Evolutionary conservation across 2,113 vertebrate species (phyloP).

Genomic region (Petroica traversi): DNA sequence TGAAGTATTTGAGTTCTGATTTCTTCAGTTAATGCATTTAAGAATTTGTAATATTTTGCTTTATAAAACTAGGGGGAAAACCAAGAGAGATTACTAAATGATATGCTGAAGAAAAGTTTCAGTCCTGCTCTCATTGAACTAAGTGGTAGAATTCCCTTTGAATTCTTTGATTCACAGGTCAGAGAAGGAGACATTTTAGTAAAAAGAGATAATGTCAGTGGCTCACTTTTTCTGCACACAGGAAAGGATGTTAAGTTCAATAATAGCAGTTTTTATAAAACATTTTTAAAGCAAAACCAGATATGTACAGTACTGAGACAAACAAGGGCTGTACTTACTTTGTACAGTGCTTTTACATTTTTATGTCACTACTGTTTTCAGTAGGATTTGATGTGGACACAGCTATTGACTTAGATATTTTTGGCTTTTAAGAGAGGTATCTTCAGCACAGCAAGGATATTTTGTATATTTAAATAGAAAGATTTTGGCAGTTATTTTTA

Average conservation of each 20-base stretch:
- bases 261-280: constrained; percentile 67
- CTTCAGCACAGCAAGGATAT: constrained; percentile 37
- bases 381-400: constrained; percentile 48
- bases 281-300: constrained; percentile 58
- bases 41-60: background rate
- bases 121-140: background rate
- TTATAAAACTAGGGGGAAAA: background rate
- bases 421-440: constrained; percentile 55
- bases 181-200: background rate
- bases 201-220: background rate
- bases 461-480: constrained; percentile 74
- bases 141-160: background rate
- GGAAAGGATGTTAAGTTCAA: constrained; percentile 25
- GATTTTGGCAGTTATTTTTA: constrained; percentile 75
- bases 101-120: background rate
- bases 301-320: constrained; percentile 32
- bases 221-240: constrained; percentile 37
- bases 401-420: constrained; percentile 37
- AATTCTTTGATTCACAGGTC: background rate
- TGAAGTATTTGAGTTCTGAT: background rate
- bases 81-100: background rate
- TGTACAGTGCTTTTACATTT: constrained; percentile 66
- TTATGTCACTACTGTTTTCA: constrained; percentile 63
- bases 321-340: constrained; percentile 50
- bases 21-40: background rate